These are phyloP conservation scores for Jaculus jaculus DNA, from an alignment of 2,113 vertebrate genomes.

Conservation along the genomic window DNA sequence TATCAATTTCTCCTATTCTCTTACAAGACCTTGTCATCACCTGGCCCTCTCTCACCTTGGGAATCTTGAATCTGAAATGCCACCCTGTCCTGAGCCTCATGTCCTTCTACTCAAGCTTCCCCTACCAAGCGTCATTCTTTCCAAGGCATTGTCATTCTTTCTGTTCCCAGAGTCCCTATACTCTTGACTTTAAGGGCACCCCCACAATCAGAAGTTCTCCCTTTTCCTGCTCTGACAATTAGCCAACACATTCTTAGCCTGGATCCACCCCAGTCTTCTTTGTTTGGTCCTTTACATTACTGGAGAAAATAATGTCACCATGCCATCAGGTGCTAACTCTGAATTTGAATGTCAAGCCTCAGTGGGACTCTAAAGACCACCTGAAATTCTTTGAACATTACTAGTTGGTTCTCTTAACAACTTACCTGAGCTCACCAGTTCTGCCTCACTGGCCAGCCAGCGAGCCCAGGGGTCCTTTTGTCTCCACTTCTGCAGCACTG, in stretches of 20 bases:
- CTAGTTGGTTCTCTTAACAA: neutral
- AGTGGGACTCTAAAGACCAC: neutral
- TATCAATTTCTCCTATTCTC: constrained; percentile 61
- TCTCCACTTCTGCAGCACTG: too few species aligned
- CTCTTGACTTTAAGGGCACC: neutral
- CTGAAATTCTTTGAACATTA: neutral
- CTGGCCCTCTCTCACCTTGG: constrained; percentile 24
- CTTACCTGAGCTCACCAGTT: neutral
- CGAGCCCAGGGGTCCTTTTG: too few species aligned
- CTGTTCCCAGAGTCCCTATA: neutral
- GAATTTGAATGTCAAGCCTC: neutral
- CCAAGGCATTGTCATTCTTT: neutral
- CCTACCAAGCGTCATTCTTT: neutral
- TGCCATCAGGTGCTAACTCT: neutral
- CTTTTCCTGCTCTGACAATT: neutral
- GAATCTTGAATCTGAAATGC: constrained; percentile 64
- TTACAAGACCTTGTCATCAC: constrained; percentile 57
- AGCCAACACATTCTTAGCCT: neutral
- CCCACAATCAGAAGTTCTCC: neutral
- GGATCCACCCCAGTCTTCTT: neutral
- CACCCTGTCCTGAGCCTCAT: neutral
- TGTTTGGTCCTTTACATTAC: neutral
- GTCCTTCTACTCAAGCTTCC: neutral
- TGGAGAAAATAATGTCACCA: neutral
- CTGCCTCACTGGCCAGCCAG: too few species aligned